Percentiles rank a stretch among this genome's conserved stretches.
Conservation (phyloP, 2,113 vertebrate genomes). For the Ctenodactylus gundi region DNA sequence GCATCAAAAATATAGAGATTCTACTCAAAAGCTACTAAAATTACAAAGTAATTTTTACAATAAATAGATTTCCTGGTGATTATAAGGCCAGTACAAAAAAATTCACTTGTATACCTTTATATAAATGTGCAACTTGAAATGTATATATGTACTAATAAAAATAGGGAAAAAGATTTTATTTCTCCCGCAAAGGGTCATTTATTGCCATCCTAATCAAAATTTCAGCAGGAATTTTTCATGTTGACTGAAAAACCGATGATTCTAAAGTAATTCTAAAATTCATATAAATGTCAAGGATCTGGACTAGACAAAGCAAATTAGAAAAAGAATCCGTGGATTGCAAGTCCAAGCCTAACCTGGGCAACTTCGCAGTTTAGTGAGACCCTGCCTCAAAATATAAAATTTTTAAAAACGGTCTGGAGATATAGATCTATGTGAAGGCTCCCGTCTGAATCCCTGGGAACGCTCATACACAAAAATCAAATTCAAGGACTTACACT, state of each 20-base stretch:
- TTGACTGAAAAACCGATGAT: neutral
- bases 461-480: no score
- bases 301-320: neutral
- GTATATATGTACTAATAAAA: no score
- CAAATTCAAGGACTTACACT: neutral
- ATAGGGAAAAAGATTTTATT: constrained; percentile 21
- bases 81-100: neutral
- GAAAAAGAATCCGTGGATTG: no score
- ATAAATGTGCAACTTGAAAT: neutral
- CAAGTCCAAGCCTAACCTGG: no score
- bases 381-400: no score
- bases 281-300: neutral
- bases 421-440: no score
- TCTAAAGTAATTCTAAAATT: constrained; percentile 2
- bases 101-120: neutral
- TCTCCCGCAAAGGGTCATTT: neutral
- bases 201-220: neutral
- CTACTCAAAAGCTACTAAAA: neutral
- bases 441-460: no score
- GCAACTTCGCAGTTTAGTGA: no score
- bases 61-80: neutral
- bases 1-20: neutral
- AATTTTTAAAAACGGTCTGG: no score
- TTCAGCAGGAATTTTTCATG: neutral
- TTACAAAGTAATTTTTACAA: neutral